Percentiles rank a stretch among this genome's conserved stretches.
These are phyloP conservation scores for Pangasius krempfi DNA, from an alignment of 2,797 vertebrate species.

Conservation along the genomic window DNA sequence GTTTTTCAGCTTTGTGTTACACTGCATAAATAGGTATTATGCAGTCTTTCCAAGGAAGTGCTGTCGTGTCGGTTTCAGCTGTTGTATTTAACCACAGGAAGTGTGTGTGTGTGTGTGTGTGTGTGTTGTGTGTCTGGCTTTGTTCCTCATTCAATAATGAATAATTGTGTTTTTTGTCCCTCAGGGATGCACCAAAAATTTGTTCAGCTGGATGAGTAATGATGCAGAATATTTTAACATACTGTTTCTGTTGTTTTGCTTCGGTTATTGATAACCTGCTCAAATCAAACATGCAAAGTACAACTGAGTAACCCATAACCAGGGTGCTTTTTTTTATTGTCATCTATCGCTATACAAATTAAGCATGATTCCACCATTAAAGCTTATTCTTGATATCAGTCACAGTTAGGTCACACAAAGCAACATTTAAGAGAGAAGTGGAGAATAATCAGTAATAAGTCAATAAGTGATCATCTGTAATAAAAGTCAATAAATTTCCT, in stretches of 20 bases:
- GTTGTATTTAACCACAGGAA: constrained; percentile 18
- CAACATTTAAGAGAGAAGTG: background rate
- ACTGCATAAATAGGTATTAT: constrained; percentile 8
- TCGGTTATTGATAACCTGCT: background rate
- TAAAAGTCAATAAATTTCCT: background rate
- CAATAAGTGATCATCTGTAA: background rate
- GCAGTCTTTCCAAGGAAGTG: constrained; percentile 7
- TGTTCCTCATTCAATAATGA: background rate
- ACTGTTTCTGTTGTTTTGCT: background rate
- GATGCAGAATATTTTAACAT: constrained; percentile 1
- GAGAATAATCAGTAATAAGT: background rate
- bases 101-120: background rate
- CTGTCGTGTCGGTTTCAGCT: constrained; percentile 3
- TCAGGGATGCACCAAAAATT: background rate
- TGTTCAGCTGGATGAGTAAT: constrained; percentile 15
- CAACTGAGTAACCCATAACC: background rate
- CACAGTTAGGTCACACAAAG: background rate
- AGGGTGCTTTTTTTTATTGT: background rate
- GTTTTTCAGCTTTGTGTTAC: constrained; percentile 16
- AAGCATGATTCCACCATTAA: background rate
- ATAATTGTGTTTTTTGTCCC: background rate
- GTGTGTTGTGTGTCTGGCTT: constrained; percentile 3
- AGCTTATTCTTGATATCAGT: background rate
- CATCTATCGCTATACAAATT: background rate
- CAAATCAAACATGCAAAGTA: background rate